Percentiles rank a stretch among this genome's conserved stretches.
Conservation (phyloP, 1,140 invertebrate genomes). For the Papilio glaucus region DNA sequence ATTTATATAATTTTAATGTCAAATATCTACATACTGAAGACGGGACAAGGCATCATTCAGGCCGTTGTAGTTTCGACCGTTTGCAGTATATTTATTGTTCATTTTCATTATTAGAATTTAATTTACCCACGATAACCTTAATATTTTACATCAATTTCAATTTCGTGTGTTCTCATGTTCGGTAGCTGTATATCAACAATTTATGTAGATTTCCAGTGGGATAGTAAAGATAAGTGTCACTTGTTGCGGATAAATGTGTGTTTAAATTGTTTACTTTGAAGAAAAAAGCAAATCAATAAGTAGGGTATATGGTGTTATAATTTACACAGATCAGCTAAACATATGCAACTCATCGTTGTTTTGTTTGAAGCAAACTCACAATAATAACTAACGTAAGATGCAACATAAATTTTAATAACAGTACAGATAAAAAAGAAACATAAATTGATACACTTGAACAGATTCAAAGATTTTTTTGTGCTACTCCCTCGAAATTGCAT, state of each 20-base stretch:
- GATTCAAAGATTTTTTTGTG: conserved; percentile 22
- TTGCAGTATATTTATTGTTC: too few relatives aligned
- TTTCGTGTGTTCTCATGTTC: too few relatives aligned
- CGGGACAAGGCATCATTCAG: too few relatives aligned
- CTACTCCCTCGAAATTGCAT: conserved; percentile 24
- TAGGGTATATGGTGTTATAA: background rate
- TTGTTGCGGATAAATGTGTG: background rate
- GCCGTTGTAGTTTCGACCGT: too few relatives aligned
- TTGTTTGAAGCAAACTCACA: background rate
- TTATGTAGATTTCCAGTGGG: background rate
- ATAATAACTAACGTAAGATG: conserved; percentile 10
- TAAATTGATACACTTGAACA: conserved; percentile 31
- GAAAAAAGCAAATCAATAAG: background rate
- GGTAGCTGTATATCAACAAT: background rate
- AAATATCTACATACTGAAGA: too few relatives aligned
- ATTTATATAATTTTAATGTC: background rate
- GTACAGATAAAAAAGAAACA: conserved; percentile 14
- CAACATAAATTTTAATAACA: conserved; percentile 5
- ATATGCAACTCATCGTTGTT: conserved; percentile 9
- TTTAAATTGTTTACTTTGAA: conserved; percentile 4
- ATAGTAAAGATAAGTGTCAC: background rate
- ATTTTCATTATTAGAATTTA: too few relatives aligned
- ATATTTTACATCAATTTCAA: too few relatives aligned
- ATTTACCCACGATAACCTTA: too few relatives aligned
- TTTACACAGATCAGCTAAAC: conserved; percentile 10